These are phyloP conservation scores for Abrostola tripartita DNA, from an alignment of 2,888 invertebrate species.

Conservation along the genomic window DNA sequence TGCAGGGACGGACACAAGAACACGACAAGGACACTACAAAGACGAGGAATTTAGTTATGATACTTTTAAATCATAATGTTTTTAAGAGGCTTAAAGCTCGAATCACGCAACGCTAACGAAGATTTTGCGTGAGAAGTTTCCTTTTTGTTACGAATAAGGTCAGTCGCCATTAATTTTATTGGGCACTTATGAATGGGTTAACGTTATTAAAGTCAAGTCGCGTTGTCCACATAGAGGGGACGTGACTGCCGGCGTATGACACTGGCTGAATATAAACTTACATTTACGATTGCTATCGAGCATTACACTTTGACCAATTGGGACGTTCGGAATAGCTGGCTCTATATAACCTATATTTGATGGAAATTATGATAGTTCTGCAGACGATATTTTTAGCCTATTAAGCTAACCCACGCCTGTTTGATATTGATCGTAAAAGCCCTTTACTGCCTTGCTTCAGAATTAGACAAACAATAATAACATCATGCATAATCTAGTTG, in stretches of 20 bases:
- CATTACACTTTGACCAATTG: constrained; percentile 58
- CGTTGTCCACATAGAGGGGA: constrained; percentile 67
- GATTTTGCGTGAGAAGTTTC: constrained; percentile 55
- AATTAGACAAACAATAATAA: constrained; percentile 32
- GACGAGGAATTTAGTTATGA: constrained; percentile 26
- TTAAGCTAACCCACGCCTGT: constrained; percentile 40
- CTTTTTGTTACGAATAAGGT: constrained; percentile 48
- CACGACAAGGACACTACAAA: constrained; percentile 49
- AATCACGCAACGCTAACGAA: constrained; percentile 57
- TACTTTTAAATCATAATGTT: constrained; percentile 36
- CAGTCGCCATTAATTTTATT: constrained; percentile 57
- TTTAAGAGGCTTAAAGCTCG: constrained; percentile 47
- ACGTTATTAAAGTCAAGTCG: constrained; percentile 69
- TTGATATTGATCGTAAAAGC: constrained; percentile 20
- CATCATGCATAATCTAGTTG: constrained; percentile 23
- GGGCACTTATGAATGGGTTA: constrained; percentile 72
- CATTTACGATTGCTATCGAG: constrained; percentile 65
- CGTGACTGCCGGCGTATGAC: constrained; percentile 72
- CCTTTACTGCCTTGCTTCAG: constrained; percentile 9
- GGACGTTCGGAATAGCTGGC: constrained; percentile 46
- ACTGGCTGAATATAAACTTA: constrained; percentile 75
- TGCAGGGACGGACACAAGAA: constrained; percentile 41
- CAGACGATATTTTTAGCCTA: constrained; percentile 42
- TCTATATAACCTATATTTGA: constrained; percentile 40
- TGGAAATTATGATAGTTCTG: constrained; percentile 21